Conservation (phyloP, 2,113 vertebrate species). For the Triplophysa dalaica region DNA sequence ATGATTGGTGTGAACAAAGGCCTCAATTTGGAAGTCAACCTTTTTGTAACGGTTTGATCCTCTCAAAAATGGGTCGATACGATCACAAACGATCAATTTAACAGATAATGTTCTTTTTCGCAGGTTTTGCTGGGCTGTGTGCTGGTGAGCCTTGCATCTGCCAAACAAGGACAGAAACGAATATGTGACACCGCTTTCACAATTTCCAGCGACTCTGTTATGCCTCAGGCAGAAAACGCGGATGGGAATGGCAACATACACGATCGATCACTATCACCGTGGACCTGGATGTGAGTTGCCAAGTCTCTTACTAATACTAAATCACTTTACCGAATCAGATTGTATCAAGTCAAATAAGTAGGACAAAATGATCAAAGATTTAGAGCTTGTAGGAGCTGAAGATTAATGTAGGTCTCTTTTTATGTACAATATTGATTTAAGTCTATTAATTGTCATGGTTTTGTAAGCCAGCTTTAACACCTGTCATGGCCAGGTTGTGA, state of each 20-base stretch:
- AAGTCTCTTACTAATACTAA: not conserved
- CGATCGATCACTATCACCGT: constrained; percentile 68
- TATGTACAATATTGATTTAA: too few species aligned
- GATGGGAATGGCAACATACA: constrained; percentile 60
- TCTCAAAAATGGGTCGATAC: not conserved
- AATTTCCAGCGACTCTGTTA: constrained; percentile 6
- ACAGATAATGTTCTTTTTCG: not conserved
- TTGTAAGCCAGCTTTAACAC: not conserved
- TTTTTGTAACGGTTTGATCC: not conserved
- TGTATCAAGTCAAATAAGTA: too few species aligned
- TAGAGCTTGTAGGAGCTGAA: too few species aligned
- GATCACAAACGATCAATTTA: not conserved
- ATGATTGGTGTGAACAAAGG: not conserved
- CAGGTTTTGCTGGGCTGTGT: constrained; percentile 60
- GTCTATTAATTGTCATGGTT: too few species aligned
- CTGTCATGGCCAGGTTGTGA: not conserved
- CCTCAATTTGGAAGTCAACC: not conserved
- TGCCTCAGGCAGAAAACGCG: not conserved
- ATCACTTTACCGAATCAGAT: not conserved
- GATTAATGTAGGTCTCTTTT: too few species aligned
- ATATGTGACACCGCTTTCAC: constrained; percentile 42
- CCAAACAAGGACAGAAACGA: not conserved
- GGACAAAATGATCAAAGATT: too few species aligned
- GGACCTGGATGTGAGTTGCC: constrained; percentile 71
- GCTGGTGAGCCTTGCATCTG: constrained; percentile 44